Percentiles rank a stretch among this genome's conserved stretches.
Evolutionary conservation across 2,797 vertebrate species (phyloP).

Genomic region (Tragelaphus eurycerus): DNA sequence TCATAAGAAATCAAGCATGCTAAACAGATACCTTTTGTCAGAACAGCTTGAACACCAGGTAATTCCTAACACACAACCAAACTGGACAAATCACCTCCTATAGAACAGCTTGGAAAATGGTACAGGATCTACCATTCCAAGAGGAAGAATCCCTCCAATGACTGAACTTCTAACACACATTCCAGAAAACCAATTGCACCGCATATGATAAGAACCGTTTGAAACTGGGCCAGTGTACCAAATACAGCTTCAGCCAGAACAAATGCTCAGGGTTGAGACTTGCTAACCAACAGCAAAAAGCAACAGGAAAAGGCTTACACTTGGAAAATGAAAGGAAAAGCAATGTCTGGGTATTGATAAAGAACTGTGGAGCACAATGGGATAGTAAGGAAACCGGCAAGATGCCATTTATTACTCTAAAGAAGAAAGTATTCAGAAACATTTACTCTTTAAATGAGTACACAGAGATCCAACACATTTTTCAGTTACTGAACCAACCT

Average conservation of each 20-base stretch:
- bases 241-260: background rate
- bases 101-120: background rate
- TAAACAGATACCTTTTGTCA: background rate
- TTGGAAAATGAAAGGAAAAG: slow-evolving; percentile 66
- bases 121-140: background rate
- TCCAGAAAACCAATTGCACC: slow-evolving; percentile 43
- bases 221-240: slow-evolving; percentile 33
- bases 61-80: background rate
- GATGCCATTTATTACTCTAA: background rate
- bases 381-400: background rate
- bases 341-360: slow-evolving; percentile 41
- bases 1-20: background rate
- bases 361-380: slow-evolving; percentile 24
- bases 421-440: background rate
- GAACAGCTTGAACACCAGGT: background rate
- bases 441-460: background rate
- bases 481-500: background rate
- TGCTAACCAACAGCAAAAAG: slow-evolving; percentile 38
- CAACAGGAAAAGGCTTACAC: slow-evolving; percentile 60
- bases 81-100: background rate
- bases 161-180: slow-evolving; percentile 49
- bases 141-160: slow-evolving; percentile 39
- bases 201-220: background rate
- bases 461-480: background rate
- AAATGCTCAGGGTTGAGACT: background rate